Evolutionary conservation across 2,888 invertebrate genomes (phyloP), one percentile per base, ranked within the genome.

Genomic region (Seira ritae): DNA sequence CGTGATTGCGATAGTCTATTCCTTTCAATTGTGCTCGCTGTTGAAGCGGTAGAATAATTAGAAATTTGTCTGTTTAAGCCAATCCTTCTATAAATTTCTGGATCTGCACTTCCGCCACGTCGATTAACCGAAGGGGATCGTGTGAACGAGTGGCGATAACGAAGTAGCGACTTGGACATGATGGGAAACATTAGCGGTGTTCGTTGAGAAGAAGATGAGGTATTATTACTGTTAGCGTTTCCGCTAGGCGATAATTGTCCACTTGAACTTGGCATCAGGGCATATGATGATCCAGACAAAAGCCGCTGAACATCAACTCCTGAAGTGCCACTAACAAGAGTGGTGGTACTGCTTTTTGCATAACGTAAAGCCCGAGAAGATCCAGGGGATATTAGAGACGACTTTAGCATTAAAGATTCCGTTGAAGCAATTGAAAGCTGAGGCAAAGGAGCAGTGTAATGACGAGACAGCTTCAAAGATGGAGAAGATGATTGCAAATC

Each of bases 31-130:
- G 77, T 71, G 15, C 46, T 22, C 4, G 19, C 23, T 15, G 76
- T 71, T 17, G 77, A n/a, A 8, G 71, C 65, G 20, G 70, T 66
- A 12, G 81, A 68, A n/a, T 66, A 68, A 31, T 62, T 83, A 0
- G 77, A 50, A 68, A 83, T 77, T 22, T 77, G 82, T 12, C 82
- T 15, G 23, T 46, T 83, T 23, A 77, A 31, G 15, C 72, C 68
- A 22, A 77, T 68, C 20, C 81, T 62, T 20, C 84, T 76, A 62
- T 81, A 80, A 8, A 76, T 74, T 69, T 87, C 87, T 23, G 89
- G 89, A 72, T 89, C 89, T 6, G 83, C 89, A 74, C 87, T 87
- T n/a, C 75, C 87, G 66, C 88, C 88, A 15, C 89, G 75, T 60
- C 86, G 76, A 66, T 79, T 84, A 55, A 55, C 55, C 55, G 0